Base-by-base conservation (phyloP, 2,797 vertebrate genomes). In the Lagodon rhomboides region DNA sequence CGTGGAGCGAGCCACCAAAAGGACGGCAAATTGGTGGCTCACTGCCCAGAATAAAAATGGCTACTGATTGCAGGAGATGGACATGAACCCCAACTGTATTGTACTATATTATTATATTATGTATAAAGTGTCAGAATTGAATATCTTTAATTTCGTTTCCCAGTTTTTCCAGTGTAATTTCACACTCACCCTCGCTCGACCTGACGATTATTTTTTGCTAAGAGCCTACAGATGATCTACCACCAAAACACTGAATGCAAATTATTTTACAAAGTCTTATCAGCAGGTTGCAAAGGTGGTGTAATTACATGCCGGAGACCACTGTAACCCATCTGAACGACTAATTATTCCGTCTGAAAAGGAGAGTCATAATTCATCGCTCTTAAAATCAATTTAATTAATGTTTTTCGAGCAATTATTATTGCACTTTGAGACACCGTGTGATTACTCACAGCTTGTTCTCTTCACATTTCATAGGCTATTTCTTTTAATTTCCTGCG, bases 401-500 rank as follows among this genome's bases (percentile, higher is more conserved):
- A n/a, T 17, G n/a, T 23, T 51, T 47, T 67, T 30, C 34, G 22
- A 25, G 8, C 46, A 20, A 9, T 44, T 23, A n/a, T 12, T 63
- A 62, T 27, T 22, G 5, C 50, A 23, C 64, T 51, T 56, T 43
- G 5, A 69, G 17, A 30, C 51, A 51, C 1, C n/a, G 11, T 58
- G 44, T 65, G 75, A 69, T 49, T 38, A 59, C 58, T 49, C 74
- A 13, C 59, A 56, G 58, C 50, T 41, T 41, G 8, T 17, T 16
- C 23, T 27, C 44, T 50, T n/a, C 5, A 46, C 17, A 18, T 50
- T 51, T 58, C 20, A 56, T 4, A 4, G 4, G 1, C 61, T 43
- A 5, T 59, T 67, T 22, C 44, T 41, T 22, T 44, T 25, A 4
- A 1, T 38, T 2, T 58, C 3, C 46, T 53, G 25, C 20, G 38